These are phyloP conservation scores for Sakesphorus luctuosus DNA, from an alignment of 2,113 vertebrate genomes.

Conservation along the genomic window DNA sequence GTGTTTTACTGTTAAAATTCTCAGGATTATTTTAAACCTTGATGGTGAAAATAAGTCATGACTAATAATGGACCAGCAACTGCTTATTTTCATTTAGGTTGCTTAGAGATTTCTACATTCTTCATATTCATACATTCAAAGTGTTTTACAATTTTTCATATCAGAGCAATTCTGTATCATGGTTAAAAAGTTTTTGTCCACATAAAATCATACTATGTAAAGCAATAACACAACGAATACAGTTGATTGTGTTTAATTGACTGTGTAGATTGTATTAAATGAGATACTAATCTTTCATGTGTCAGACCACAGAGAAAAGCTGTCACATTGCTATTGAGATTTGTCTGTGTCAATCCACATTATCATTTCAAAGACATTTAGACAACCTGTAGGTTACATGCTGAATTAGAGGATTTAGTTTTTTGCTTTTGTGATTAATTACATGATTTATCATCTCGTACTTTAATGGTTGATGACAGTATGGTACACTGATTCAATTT, in stretches of 20 bases:
- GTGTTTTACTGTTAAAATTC: background rate
- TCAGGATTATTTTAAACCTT: background rate
- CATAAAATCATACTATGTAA: background rate
- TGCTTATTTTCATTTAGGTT: background rate
- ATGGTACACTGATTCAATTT: background rate
- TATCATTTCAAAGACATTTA: background rate
- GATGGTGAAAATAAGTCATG: background rate
- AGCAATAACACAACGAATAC: background rate
- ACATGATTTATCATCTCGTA: background rate
- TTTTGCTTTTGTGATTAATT: background rate
- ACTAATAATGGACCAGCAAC: background rate
- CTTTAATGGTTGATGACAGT: background rate
- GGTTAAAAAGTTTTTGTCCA: background rate
- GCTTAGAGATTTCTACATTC: background rate
- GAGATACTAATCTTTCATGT: background rate
- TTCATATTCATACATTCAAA: background rate
- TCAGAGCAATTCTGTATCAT: background rate
- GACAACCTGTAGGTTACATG: background rate
- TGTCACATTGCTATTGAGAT: background rate
- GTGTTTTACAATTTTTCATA: background rate
- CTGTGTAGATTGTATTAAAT: background rate
- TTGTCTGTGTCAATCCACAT: background rate
- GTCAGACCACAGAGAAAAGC: background rate
- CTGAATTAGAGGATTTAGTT: background rate
- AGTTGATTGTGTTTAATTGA: background rate